phyloP scores from a whole-genome alignment of 1,140 invertebrate genomes.

The Zaprionus ghesquierei region DNA sequence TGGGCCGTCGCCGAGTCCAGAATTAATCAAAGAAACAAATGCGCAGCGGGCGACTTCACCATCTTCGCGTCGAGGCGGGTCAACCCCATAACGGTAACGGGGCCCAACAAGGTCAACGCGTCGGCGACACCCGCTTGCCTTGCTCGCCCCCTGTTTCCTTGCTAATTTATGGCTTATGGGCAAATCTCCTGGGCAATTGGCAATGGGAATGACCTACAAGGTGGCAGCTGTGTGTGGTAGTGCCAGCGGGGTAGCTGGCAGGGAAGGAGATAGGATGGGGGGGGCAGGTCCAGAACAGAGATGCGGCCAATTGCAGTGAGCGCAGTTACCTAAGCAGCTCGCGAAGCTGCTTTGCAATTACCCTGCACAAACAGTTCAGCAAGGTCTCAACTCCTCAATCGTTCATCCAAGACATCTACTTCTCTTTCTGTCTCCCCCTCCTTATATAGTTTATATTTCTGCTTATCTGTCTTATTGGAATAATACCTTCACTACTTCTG shows the following conservation, averaged over 20 bases:
- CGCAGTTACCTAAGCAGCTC: not conserved
- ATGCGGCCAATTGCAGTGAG: not conserved
- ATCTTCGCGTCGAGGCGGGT: constrained; percentile 12
- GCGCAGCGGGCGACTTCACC: constrained; percentile 28
- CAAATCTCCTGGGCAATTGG: constrained; percentile 36
- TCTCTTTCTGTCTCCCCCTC: too few relatives aligned
- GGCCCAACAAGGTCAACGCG: constrained; percentile 26
- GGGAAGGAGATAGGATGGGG: not conserved
- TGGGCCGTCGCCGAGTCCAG: constrained; percentile 18
- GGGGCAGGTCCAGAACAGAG: not conserved
- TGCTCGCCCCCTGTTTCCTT: not conserved
- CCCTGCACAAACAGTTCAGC: not conserved
- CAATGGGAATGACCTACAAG: constrained; percentile 11
- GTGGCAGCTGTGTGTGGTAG: not conserved
- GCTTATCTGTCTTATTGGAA: too few relatives aligned
- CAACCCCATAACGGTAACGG: constrained; percentile 31
- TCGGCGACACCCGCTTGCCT: not conserved
- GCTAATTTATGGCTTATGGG: constrained; percentile 40
- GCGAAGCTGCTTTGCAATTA: not conserved
- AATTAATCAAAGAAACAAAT: constrained; percentile 58
- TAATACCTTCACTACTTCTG: not conserved
- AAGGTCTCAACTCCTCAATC: not conserved
- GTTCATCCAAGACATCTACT: not conserved
- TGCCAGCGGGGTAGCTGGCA: not conserved
- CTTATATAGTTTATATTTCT: too few relatives aligned